Percentiles rank a stretch among this genome's conserved stretches.
phyloP scores from a whole-genome alignment of 2,888 invertebrate species.

The Drosophila vallismaia region DNA sequence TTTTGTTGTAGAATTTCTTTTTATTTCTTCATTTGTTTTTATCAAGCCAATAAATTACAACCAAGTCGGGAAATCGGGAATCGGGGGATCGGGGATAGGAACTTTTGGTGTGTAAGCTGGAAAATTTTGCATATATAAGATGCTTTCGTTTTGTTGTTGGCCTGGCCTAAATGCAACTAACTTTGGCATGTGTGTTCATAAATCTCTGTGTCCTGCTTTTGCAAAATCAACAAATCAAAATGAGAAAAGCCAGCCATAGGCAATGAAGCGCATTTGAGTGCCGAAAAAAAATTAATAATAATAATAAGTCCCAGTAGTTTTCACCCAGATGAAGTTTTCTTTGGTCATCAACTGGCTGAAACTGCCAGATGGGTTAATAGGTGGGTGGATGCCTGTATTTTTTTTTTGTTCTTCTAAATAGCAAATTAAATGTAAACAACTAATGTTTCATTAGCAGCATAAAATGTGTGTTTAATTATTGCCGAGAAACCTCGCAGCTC shows the following conservation, averaged over 20 bases:
- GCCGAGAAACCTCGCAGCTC: conserved; percentile 39
- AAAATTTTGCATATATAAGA: conserved; percentile 71
- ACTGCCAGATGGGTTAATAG: conserved; percentile 15
- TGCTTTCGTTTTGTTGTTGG: conserved; percentile 53
- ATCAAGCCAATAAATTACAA: conserved; percentile 72
- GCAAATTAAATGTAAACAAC: conserved; percentile 79
- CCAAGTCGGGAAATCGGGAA: conserved; percentile 21
- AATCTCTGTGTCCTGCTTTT: conserved; percentile 43
- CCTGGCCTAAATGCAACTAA: conserved; percentile 57
- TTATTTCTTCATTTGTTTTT: conserved; percentile 70
- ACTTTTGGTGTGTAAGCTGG: conserved; percentile 59
- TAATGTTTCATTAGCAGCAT: conserved; percentile 79
- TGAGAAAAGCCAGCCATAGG: conserved; percentile 33
- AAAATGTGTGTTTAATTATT: conserved; percentile 79
- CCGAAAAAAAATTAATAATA: conserved; percentile 38
- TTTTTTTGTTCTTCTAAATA: conserved; percentile 51
- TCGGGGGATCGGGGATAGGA: background rate
- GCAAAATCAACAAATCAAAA: conserved; percentile 70
- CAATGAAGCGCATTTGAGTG: conserved; percentile 68
- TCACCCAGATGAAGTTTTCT: conserved; percentile 18
- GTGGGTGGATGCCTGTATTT: conserved; percentile 12
- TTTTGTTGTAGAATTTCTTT: conserved; percentile 52
- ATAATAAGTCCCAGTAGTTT: conserved; percentile 1
- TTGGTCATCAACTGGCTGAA: conserved; percentile 13
- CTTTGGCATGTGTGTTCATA: conserved; percentile 33